A percentile compares a stretch with the other conserved stretches of the same genome.
Evolutionary conservation across 2,113 vertebrate species (phyloP).

Genomic region (Pseudorectes ferrugineus): DNA sequence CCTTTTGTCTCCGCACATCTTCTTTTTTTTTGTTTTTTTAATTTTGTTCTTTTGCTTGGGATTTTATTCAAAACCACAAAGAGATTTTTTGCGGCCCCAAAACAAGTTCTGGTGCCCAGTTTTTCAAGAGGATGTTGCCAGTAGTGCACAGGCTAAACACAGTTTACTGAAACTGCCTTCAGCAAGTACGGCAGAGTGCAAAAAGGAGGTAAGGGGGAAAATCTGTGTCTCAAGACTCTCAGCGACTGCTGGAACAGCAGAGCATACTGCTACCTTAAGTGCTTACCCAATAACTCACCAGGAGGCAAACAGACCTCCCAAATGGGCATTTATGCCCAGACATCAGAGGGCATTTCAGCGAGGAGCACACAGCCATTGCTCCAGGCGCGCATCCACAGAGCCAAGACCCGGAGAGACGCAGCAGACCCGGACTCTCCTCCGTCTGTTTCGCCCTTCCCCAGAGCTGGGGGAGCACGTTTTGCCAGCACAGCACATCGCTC

Average conservation of each 20-base stretch:
- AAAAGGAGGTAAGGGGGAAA: not conserved
- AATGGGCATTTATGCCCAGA: not conserved
- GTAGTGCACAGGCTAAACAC: not conserved
- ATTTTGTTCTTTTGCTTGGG: not conserved
- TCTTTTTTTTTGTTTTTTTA: not conserved
- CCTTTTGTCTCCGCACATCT: not conserved
- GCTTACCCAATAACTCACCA: not conserved
- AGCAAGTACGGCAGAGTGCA: not conserved
- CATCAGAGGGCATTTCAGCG: not conserved
- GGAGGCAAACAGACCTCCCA: not conserved
- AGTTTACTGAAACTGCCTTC: not conserved
- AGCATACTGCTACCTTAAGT: not conserved
- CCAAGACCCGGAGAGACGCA: accelerated
- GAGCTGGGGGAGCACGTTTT: not conserved
- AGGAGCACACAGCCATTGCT: not conserved
- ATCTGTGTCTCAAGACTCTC: not conserved
- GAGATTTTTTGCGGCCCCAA: not conserved
- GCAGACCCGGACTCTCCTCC: not conserved
- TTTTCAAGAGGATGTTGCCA: not conserved
- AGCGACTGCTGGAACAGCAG: not conserved
- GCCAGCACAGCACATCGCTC: not conserved
- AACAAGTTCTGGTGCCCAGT: not conserved
- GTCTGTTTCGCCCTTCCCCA: not conserved
- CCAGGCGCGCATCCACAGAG: not conserved
- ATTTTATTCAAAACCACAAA: not conserved